Evolutionary conservation across 1,140 invertebrate genomes (phyloP).

Genomic region (Drosophila aff.): DNA sequence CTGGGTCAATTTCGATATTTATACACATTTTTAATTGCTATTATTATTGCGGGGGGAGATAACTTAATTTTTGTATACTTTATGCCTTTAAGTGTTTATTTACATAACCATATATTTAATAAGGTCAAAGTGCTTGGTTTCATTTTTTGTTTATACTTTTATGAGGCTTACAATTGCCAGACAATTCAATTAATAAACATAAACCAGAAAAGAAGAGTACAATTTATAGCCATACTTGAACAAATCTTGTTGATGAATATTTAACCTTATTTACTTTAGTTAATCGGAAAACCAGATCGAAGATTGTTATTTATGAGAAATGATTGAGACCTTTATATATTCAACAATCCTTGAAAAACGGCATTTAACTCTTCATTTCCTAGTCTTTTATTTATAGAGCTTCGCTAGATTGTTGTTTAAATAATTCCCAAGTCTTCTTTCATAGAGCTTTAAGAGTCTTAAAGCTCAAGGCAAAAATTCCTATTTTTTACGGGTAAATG

Average conservation of each 20-base stretch:
- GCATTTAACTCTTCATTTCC: neutral
- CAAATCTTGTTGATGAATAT: neutral
- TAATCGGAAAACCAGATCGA: neutral
- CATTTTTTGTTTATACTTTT: neutral
- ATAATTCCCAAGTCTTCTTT: too few relatives aligned
- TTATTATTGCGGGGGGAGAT: neutral
- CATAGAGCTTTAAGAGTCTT: too few relatives aligned
- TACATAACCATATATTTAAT: neutral
- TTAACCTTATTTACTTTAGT: neutral
- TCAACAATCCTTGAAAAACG: neutral
- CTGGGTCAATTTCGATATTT: conserved; percentile 9
- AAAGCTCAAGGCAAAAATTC: neutral
- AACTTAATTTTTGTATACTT: neutral
- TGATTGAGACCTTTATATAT: neutral
- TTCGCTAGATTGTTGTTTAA: neutral
- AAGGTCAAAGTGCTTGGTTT: neutral
- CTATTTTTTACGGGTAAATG: too few relatives aligned
- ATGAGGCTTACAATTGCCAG: neutral
- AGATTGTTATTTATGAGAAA: too few relatives aligned
- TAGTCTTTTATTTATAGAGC: neutral
- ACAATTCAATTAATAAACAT: neutral
- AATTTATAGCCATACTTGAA: neutral
- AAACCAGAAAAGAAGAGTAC: neutral
- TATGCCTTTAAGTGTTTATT: conserved; percentile 1
- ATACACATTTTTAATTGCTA: neutral